phyloP scores from a whole-genome alignment of 2,888 invertebrate species.

The Eupithecia tripunctaria region DNA sequence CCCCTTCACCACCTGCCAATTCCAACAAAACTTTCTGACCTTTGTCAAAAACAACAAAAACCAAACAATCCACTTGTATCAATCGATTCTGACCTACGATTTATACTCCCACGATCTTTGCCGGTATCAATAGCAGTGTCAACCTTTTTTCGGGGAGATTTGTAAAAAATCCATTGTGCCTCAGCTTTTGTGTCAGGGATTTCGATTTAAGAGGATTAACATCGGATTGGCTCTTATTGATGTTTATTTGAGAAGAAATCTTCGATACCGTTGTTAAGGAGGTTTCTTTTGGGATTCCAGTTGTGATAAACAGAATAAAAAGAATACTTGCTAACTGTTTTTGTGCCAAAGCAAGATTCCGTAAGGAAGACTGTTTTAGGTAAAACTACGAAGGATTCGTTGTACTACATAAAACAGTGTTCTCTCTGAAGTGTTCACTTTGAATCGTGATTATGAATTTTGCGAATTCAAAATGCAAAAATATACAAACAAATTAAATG shows the following conservation, averaged over 20 bases:
- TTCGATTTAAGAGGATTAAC: slow-evolving; percentile 70
- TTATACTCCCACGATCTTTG: slow-evolving; percentile 63
- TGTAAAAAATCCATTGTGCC: slow-evolving; percentile 50
- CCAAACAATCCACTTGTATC: slow-evolving; percentile 52
- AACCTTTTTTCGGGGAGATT: slow-evolving; percentile 48
- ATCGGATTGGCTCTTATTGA: slow-evolving; percentile 59
- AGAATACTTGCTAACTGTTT: too few species aligned
- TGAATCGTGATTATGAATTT: too few species aligned
- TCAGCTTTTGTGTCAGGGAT: slow-evolving; percentile 60
- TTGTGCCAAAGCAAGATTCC: too few species aligned
- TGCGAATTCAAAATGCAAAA: too few species aligned
- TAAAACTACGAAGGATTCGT: too few species aligned
- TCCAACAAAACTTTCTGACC: slow-evolving; percentile 36
- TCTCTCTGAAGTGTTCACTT: too few species aligned
- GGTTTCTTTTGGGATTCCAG: neutral
- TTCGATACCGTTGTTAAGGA: slow-evolving; percentile 51
- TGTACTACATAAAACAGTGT: too few species aligned
- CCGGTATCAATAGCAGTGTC: slow-evolving; percentile 57
- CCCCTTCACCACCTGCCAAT: slow-evolving; percentile 23
- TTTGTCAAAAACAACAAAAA: slow-evolving; percentile 49
- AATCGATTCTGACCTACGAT: slow-evolving; percentile 54
- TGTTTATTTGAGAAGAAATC: slow-evolving; percentile 57
- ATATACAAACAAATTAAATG: too few species aligned
- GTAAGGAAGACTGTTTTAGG: too few species aligned
- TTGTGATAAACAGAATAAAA: neutral